Evolutionary conservation across 2,797 vertebrate species (phyloP).

Genomic region (Heliangelus exortis): DNA sequence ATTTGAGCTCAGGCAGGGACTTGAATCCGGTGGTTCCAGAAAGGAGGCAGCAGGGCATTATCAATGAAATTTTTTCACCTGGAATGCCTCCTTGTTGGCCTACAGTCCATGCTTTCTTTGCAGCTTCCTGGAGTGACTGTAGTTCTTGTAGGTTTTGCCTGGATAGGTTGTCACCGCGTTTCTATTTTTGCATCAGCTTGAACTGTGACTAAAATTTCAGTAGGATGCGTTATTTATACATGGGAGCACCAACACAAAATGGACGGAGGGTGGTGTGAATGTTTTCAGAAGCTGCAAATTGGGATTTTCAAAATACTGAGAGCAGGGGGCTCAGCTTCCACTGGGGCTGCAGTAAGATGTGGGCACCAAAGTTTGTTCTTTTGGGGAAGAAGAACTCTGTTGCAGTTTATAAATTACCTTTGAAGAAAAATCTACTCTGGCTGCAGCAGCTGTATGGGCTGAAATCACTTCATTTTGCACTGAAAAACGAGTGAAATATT

Average conservation of each 20-base stretch:
- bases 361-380: neutral
- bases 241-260: neutral
- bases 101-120: neutral
- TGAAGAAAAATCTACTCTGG: conserved; percentile 36
- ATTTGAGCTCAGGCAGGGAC: neutral
- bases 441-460: neutral
- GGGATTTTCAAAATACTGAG: neutral
- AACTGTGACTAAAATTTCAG: neutral
- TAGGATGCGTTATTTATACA: neutral
- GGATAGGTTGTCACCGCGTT: neutral
- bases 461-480: conserved; percentile 30
- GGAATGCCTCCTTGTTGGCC: neutral
- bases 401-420: neutral
- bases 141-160: neutral
- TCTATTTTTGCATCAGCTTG: neutral
- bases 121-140: neutral
- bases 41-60: neutral
- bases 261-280: neutral
- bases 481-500: neutral
- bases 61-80: neutral
- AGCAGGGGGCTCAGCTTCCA: neutral
- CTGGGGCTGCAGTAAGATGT: neutral
- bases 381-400: neutral
- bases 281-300: neutral
- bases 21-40: neutral